Base-by-base conservation (phyloP, 2,113 vertebrate genomes). In the Corydoras sp. region DNA sequence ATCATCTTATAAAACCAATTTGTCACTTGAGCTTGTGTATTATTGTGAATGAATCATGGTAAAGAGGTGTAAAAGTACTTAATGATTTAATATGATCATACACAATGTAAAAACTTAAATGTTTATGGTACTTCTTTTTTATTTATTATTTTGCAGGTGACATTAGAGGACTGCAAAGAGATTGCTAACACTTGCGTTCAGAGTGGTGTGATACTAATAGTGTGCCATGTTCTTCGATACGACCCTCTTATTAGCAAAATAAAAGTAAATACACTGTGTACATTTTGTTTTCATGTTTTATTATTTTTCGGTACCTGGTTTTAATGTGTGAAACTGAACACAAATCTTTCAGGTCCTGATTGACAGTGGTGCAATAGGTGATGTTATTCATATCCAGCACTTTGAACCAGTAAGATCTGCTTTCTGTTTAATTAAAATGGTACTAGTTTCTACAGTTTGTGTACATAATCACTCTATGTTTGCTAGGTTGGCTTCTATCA, bases 361-460 rank as follows among this genome's bases (percentile, higher is more conserved):
- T 9, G 87, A 90, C 68, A 74, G 79, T 32, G 89, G 90, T 60
- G 84, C 58, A 4, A 77, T 93, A 14, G 92, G 92, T 3, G 89
- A 93, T 61, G 81, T 92, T 72, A 83, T 88, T 56, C 92, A 93
- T 72, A 92, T 93, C 81, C 92, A 93, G 78, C 92, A 92, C 74
- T 29, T 92, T 15, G 92, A 92, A 76, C 92, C 91, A 9, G 92
- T 93, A 85, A 79, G 83, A 72, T 81, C 54, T 1, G 10, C 3
- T 59, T 58, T 1, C 13, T 5, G 65, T 4, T 48, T 24, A 32
- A 56, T 62, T 13, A 5, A n/a, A 14, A 9, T 62, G 4, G 5
- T 24, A 24, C 18, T 24, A 24, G 18, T 24, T 24, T 61, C 61
- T 5, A 51, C 49, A 54, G 9, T 43, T 43, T 43, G 35, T 43